Evolutionary conservation across 2,888 invertebrate genomes (phyloP).

Genomic region (Xanthia togata): DNA sequence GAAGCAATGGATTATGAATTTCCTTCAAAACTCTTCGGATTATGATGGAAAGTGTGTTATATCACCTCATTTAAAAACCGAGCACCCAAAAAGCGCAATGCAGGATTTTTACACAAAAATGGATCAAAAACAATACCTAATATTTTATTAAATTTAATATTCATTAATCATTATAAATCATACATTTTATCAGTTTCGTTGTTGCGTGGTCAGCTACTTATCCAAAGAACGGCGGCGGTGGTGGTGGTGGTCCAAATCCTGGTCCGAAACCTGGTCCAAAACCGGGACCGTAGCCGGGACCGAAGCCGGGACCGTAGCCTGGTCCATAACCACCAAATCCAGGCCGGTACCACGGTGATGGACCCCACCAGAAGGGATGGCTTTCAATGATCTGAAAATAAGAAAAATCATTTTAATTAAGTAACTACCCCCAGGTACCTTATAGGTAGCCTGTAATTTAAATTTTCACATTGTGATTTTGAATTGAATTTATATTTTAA

Average conservation of each 20-base stretch:
- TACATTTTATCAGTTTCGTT: neutral
- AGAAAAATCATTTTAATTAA: too few relatives aligned
- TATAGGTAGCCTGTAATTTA: too few relatives aligned
- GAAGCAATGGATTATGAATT: too few relatives aligned
- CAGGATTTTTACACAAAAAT: too few relatives aligned
- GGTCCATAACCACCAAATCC: conserved; percentile 41
- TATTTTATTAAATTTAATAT: neutral
- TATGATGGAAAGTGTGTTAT: too few relatives aligned
- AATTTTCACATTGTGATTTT: too few relatives aligned
- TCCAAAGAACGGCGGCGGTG: conserved; percentile 30
- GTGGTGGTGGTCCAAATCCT: conserved; percentile 27
- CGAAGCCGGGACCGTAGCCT: conserved; percentile 1
- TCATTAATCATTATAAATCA: neutral
- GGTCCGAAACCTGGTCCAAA: conserved; percentile 30
- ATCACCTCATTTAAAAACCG: too few relatives aligned
- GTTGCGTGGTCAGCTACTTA: conserved; percentile 13
- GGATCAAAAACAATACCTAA: neutral
- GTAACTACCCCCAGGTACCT: too few relatives aligned
- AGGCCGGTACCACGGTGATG: conserved; percentile 22
- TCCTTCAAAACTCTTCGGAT: too few relatives aligned
- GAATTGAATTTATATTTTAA: too few relatives aligned
- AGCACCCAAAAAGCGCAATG: too few relatives aligned
- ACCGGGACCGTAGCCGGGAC: neutral
- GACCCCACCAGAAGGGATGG: conserved; percentile 21
- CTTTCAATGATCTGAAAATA: conserved; percentile 48